Conservation (phyloP, 2,888 invertebrate genomes). For the Catocala sponsa region DNA sequence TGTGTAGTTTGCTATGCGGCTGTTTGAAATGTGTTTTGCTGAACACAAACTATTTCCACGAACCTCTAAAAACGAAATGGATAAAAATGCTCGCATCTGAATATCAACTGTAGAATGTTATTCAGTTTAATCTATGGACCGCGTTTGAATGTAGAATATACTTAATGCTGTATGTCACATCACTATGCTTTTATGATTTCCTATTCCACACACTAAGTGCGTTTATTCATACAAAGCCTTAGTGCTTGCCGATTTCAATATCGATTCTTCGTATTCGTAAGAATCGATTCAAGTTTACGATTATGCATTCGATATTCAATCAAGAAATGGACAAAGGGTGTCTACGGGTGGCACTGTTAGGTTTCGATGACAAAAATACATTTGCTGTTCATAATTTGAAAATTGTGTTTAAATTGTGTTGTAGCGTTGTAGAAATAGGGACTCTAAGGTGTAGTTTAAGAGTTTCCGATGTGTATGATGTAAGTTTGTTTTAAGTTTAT, state of each 20-base stretch:
- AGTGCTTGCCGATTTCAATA: conserved; percentile 70
- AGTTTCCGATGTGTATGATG: conserved; percentile 13
- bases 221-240: conserved; percentile 58
- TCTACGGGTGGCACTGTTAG: conserved; percentile 59
- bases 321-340: conserved; percentile 73
- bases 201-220: conserved; percentile 50
- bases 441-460: conserved; percentile 2
- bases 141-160: conserved; percentile 25
- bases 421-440: conserved; percentile 17
- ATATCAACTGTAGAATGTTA: background rate
- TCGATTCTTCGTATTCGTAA: conserved; percentile 71
- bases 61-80: too few species aligned
- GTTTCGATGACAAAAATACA: conserved; percentile 40
- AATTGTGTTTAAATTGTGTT: conserved; percentile 27
- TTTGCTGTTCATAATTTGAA: conserved; percentile 11
- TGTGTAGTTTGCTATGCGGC: too few species aligned
- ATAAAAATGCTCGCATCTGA: background rate
- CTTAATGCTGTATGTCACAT: conserved; percentile 43
- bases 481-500: conserved; percentile 54
- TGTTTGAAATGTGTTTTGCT: too few species aligned
- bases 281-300: conserved; percentile 81
- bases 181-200: conserved; percentile 51
- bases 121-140: background rate
- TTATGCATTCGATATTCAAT: conserved; percentile 80
- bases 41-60: too few species aligned